These are phyloP conservation scores for Paramacrobiotus metropolitanus DNA, from an alignment of 1,140 invertebrate genomes.

Conservation along the genomic window DNA sequence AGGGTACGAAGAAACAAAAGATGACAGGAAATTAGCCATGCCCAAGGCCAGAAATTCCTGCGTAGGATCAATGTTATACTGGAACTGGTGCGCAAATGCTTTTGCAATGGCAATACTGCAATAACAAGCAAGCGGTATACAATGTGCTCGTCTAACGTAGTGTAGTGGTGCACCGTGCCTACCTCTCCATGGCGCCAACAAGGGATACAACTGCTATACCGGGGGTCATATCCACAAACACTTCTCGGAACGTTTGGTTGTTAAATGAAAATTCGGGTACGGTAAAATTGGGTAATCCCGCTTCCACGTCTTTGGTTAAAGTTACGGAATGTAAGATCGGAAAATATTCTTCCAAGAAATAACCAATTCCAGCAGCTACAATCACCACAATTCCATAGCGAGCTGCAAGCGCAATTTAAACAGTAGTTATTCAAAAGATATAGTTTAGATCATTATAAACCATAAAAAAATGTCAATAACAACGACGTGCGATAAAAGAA, in stretches of 20 bases:
- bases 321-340: slow-evolving; percentile 7
- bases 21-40: slow-evolving; percentile 20
- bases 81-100: background rate
- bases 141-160: no score
- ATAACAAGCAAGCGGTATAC: no score
- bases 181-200: background rate
- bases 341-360: background rate
- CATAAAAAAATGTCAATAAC: no score
- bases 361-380: background rate
- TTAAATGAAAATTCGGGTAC: slow-evolving; percentile 15
- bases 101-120: background rate
- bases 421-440: background rate
- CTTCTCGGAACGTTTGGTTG: background rate
- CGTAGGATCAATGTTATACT: background rate
- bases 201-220: background rate
- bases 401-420: background rate
- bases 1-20: slow-evolving; percentile 21
- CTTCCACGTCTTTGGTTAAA: slow-evolving; percentile 18
- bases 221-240: background rate
- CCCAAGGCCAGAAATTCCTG: slow-evolving; percentile 11
- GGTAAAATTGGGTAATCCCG: slow-evolving; percentile 20
- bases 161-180: no score
- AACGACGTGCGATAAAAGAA: no score
- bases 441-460: no score
- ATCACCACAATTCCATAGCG: background rate